phyloP scores from a whole-genome alignment of 2,797 vertebrate genomes.

The Craterocephalus amniculus region DNA sequence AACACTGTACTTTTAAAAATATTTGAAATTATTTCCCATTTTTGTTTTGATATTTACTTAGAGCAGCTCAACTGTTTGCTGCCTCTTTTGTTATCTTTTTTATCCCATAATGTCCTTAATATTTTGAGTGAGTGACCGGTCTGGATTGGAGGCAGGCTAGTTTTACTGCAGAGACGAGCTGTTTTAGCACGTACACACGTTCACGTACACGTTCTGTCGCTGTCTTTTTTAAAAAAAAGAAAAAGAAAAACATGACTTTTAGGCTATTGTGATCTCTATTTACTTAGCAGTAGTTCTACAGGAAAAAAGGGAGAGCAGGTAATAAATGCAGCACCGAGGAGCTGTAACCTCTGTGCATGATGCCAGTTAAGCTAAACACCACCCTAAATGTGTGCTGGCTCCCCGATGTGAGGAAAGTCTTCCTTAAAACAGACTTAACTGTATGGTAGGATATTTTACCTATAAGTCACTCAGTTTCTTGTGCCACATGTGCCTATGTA shows the following conservation, averaged over 20 bases:
- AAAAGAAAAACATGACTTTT: too few species aligned
- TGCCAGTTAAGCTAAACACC: too few species aligned
- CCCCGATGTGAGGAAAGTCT: neutral
- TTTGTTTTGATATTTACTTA: neutral
- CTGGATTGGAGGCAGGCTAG: neutral
- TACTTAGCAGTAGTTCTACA: too few species aligned
- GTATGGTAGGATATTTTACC: neutral
- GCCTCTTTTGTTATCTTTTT: neutral
- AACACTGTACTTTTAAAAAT: neutral
- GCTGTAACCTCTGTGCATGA: too few species aligned
- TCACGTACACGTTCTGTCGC: too few species aligned
- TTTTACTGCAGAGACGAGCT: neutral
- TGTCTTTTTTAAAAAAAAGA: too few species aligned
- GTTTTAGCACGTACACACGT: neutral
- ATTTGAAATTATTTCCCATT: too few species aligned
- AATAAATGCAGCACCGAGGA: too few species aligned
- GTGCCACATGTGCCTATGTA: neutral
- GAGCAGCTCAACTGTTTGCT: neutral
- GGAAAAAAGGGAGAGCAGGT: too few species aligned
- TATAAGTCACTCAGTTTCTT: neutral
- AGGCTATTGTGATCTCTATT: too few species aligned
- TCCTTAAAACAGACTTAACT: neutral
- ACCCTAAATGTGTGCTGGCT: neutral
- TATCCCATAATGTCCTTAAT: neutral
- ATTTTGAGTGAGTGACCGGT: neutral